A percentile compares a stretch with the other conserved stretches of the same genome.
These are phyloP conservation scores for Sebastes iracundus DNA, from an alignment of 2,797 vertebrate genomes.

Conservation along the genomic window DNA sequence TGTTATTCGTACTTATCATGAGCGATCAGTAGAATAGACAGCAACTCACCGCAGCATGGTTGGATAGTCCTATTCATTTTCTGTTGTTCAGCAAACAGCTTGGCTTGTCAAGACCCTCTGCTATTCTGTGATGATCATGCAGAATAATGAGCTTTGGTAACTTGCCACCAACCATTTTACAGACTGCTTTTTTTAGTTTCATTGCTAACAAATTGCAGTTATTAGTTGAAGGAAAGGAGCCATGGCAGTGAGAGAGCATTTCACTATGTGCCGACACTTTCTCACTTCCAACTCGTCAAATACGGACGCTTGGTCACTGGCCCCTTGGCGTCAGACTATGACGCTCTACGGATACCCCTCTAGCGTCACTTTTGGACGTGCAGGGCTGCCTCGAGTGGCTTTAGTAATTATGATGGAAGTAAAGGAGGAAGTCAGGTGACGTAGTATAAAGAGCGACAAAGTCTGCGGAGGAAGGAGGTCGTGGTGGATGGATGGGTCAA, in stretches of 20 bases:
- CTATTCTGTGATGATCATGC: not conserved
- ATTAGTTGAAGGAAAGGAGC: not conserved
- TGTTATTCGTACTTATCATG: conserved; percentile 16
- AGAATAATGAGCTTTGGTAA: not conserved
- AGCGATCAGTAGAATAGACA: conserved; percentile 18
- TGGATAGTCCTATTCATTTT: conserved; percentile 14
- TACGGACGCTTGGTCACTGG: not conserved
- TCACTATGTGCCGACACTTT: not conserved
- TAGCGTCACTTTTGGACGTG: not conserved
- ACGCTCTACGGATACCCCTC: not conserved
- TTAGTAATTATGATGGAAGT: not conserved
- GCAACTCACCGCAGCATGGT: not conserved
- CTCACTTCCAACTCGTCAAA: not conserved
- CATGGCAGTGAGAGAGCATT: not conserved
- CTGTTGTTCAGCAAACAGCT: conserved; percentile 27
- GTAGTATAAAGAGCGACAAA: not conserved
- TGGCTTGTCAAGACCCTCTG: not conserved
- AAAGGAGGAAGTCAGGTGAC: not conserved
- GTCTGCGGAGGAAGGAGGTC: no score
- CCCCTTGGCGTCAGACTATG: not conserved
- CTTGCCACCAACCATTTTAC: not conserved
- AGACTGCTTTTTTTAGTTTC: not conserved
- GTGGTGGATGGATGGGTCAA: not conserved
- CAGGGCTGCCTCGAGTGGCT: not conserved
- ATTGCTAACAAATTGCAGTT: not conserved